Conservation (phyloP, 30 jellyfish, hydroid and myxozoan genomes). For the Sanderia malayensis region DNA sequence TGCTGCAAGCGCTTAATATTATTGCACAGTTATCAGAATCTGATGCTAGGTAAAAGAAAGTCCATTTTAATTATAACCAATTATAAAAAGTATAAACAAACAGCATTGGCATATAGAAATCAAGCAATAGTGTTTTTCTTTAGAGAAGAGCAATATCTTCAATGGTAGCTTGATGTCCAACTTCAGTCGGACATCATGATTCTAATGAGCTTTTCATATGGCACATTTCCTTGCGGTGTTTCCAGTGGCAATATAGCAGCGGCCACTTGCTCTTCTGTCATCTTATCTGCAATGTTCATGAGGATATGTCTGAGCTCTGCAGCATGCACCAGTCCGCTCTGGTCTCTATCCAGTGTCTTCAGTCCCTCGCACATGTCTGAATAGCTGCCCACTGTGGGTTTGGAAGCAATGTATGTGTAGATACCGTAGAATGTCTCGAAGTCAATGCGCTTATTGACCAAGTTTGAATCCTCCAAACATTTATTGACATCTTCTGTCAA, state of each 20-base stretch:
- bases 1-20: too few species aligned
- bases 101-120: not conserved
- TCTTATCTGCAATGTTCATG: conserved; percentile 76
- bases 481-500: conserved; percentile 59
- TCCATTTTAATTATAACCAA: too few species aligned
- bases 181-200: conserved; percentile 78
- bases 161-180: too few species aligned
- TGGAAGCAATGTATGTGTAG: conserved; percentile 47
- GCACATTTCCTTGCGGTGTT: conserved; percentile 64
- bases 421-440: conserved; percentile 72
- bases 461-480: conserved; percentile 63
- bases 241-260: conserved; percentile 59
- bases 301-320: conserved; percentile 83
- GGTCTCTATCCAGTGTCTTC: conserved; percentile 83
- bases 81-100: too few species aligned
- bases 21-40: too few species aligned
- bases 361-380: conserved; percentile 93
- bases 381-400: conserved; percentile 72
- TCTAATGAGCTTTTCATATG: conserved; percentile 68
- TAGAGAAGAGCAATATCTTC: not conserved
- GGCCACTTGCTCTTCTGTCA: conserved; percentile 83
- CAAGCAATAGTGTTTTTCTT: not conserved
- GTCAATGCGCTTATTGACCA: conserved; percentile 69
- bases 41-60: too few species aligned
- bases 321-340: conserved; percentile 60